Percentiles rank a stretch among this genome's conserved stretches.
Evolutionary conservation across 1,140 invertebrate species (phyloP).

Genomic region (Lucilia cuprina): DNA sequence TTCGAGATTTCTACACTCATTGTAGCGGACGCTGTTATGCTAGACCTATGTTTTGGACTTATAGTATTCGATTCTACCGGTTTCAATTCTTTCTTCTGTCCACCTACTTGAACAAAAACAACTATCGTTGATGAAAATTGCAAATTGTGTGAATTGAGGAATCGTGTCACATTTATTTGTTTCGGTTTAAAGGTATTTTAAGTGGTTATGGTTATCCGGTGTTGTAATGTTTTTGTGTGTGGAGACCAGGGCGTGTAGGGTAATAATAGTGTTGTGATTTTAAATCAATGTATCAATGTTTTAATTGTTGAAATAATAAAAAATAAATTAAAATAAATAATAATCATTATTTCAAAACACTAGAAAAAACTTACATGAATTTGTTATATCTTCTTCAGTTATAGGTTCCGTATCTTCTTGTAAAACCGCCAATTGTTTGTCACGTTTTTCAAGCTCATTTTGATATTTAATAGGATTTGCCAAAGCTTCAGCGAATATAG

Average conservation of each 20-base stretch:
- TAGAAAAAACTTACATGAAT: conserved; percentile 57
- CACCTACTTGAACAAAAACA: conserved; percentile 63
- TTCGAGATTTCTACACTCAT: conserved; percentile 50
- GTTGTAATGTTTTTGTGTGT: conserved; percentile 38
- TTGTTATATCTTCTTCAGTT: conserved; percentile 62
- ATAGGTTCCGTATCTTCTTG: conserved; percentile 79
- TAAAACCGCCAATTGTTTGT: conserved; percentile 87
- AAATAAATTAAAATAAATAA: too few species aligned
- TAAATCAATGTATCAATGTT: background rate
- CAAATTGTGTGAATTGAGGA: background rate
- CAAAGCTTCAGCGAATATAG: conserved; percentile 94
- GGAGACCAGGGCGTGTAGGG: background rate
- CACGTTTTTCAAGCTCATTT: conserved; percentile 89
- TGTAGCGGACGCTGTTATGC: conserved; percentile 56
- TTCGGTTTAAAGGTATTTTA: background rate
- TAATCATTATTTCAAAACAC: too few species aligned
- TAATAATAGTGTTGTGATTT: background rate
- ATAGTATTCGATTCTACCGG: conserved; percentile 57
- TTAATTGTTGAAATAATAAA: too few species aligned
- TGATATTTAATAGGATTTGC: conserved; percentile 98
- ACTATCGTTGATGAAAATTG: conserved; percentile 46
- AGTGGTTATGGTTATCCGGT: background rate
- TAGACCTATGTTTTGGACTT: conserved; percentile 62
- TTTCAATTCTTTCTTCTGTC: conserved; percentile 59
- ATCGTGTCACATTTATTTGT: background rate